A percentile compares a stretch with the other conserved stretches of the same genome.
Conservation (phyloP, 2,797 vertebrate species). For the Hypotaenidia okinawae region DNA sequence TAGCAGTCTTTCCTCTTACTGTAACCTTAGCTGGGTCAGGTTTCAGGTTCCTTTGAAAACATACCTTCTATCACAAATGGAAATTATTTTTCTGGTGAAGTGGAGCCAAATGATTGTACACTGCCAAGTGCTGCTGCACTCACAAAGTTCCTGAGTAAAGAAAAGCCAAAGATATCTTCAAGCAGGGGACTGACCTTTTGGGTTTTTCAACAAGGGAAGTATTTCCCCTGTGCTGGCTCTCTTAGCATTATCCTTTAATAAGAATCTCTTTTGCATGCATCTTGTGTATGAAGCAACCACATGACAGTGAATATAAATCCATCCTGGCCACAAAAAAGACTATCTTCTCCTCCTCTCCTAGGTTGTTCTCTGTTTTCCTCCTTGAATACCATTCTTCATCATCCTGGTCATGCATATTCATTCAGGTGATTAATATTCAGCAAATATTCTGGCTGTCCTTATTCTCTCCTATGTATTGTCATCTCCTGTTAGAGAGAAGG, state of each 20-base stretch:
- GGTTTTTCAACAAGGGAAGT: background rate
- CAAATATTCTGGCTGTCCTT: background rate
- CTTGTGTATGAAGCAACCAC: background rate
- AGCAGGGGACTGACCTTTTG: background rate
- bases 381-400: background rate
- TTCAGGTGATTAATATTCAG: background rate
- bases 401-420: background rate
- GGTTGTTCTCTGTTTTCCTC: background rate
- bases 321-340: background rate
- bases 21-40: constrained; percentile 11
- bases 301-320: background rate
- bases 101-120: background rate
- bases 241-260: background rate
- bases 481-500: background rate
- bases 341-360: background rate
- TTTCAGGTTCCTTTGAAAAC: constrained; percentile 35
- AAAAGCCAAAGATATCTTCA: background rate
- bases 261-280: background rate
- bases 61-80: constrained; percentile 10
- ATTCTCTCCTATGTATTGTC: background rate
- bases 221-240: background rate
- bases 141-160: background rate
- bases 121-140: background rate
- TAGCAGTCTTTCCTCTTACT: background rate
- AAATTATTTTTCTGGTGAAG: constrained; percentile 16